These are phyloP conservation scores for Hormaphis cornu DNA, from an alignment of 1,140 invertebrate genomes.

Conservation along the genomic window DNA sequence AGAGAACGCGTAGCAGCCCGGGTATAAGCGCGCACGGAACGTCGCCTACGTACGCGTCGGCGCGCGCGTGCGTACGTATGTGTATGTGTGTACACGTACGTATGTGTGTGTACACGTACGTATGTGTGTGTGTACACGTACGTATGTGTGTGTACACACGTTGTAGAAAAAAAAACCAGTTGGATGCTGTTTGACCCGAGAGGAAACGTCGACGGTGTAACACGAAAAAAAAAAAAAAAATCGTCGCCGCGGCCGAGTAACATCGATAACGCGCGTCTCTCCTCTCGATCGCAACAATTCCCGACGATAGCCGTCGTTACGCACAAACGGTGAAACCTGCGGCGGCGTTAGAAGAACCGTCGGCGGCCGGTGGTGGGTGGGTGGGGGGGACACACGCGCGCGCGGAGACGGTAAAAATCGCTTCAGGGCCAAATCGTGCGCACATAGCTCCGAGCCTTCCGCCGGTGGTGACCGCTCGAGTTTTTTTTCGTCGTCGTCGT, in stretches of 20 bases:
- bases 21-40: too few species aligned
- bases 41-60: too few species aligned
- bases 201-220: background rate
- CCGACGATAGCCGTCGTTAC: background rate
- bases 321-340: background rate
- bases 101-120: background rate
- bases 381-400: too few species aligned
- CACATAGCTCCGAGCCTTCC: slow-evolving; percentile 32
- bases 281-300: background rate
- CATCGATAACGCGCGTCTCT: background rate
- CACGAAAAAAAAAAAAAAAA: too few species aligned
- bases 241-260: background rate
- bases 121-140: background rate
- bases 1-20: too few species aligned
- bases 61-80: too few species aligned
- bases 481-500: background rate
- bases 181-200: slow-evolving; percentile 18
- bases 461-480: slow-evolving; percentile 26
- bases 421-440: slow-evolving; percentile 24
- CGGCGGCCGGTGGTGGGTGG: too few species aligned
- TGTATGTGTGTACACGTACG: background rate
- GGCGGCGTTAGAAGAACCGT: too few species aligned
- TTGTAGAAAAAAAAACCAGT: slow-evolving; percentile 4
- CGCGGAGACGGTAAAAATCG: slow-evolving; percentile 14
- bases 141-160: background rate